These are phyloP conservation scores for Polypterus bichir DNA, from an alignment of 2,113 vertebrate species.

Conservation along the genomic window DNA sequence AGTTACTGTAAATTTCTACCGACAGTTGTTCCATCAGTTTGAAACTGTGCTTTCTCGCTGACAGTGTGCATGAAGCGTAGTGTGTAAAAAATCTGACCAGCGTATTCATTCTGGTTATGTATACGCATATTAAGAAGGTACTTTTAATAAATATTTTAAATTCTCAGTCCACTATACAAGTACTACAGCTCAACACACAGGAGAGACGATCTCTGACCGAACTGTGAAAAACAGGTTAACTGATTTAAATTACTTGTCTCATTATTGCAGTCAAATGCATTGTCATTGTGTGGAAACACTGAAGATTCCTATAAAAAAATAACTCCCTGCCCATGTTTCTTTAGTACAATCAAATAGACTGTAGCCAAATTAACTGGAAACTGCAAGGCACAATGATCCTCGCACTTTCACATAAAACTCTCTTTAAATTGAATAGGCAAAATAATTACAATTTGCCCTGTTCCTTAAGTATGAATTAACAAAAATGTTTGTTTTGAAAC, in stretches of 20 bases:
- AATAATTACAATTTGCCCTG: no score
- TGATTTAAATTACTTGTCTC: constrained; percentile 40
- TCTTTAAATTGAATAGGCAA: no score
- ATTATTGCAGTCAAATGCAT: constrained; percentile 72
- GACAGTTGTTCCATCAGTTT: constrained; percentile 31
- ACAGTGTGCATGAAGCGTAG: constrained; percentile 18
- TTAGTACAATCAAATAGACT: constrained; percentile 9
- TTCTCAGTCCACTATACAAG: constrained; percentile 79
- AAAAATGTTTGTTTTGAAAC: no score
- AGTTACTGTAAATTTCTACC: constrained; percentile 8
- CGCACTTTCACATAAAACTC: no score
- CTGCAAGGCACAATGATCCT: no score
- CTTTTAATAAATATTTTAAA: constrained; percentile 82
- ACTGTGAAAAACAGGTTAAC: constrained; percentile 30
- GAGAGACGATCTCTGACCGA: constrained; percentile 44
- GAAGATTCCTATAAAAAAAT: constrained; percentile 45
- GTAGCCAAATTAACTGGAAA: no score
- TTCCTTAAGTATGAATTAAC: no score
- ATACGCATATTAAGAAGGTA: no score
- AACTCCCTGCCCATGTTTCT: constrained; percentile 29
- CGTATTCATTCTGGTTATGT: no score
- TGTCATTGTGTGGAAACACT: constrained; percentile 40
- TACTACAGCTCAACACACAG: constrained; percentile 61
- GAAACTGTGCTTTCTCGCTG: constrained; percentile 17
- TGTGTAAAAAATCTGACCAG: constrained; percentile 7